Evolutionary conservation across 2,797 vertebrate species (phyloP), one percentile per base, ranked within the genome.

Genomic region (Microcaecilia unicolor): DNA sequence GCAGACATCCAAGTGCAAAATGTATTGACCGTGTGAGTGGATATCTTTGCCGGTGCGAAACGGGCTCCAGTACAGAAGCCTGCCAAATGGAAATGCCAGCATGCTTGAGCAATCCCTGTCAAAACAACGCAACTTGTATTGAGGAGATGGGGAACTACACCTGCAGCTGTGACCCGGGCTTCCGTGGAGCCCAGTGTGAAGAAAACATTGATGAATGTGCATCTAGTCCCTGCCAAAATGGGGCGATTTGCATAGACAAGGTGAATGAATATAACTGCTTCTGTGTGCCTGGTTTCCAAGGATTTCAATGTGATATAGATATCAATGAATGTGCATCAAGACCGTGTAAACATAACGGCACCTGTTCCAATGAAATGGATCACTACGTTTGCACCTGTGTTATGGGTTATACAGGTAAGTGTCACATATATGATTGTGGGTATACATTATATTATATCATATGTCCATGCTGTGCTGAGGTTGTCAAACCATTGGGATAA

Each of bases 281-380:
- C 80, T 99, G 96, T 1, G 94, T 99, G 46, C 96, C 96, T 0
- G 96, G 96, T 4, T 99, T 92, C 74, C 95, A 99, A 61, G 95
- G 95, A 10, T 80, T 75, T 37, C 80, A 70, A 77, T 99, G 96
- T 14, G 92, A 95, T 42, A 76, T 98, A 51, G 92, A 99, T 73
- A 98, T 99, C 48, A 87, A 99, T 1, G 96, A 99, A 60, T 99
- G 96, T 10, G 92, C 92, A 0, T 98, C 94, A 9, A 69, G 44
- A 43, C 96, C 96, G 14, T 99, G 96, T 44, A 72, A 55, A 15
- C 87, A 98, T 37, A 92, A 87, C 4, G 86, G 84, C 48, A 90
- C 86, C 22, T 98, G 96, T 55, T 37, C 43, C 54, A 94, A 99
- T 41, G 59, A 77, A 56, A 87, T 86, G 24, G 96, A 98, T 55